Evolutionary conservation across 2,113 vertebrate species (phyloP).

Genomic region (Sinocyclocheilus grahami): DNA sequence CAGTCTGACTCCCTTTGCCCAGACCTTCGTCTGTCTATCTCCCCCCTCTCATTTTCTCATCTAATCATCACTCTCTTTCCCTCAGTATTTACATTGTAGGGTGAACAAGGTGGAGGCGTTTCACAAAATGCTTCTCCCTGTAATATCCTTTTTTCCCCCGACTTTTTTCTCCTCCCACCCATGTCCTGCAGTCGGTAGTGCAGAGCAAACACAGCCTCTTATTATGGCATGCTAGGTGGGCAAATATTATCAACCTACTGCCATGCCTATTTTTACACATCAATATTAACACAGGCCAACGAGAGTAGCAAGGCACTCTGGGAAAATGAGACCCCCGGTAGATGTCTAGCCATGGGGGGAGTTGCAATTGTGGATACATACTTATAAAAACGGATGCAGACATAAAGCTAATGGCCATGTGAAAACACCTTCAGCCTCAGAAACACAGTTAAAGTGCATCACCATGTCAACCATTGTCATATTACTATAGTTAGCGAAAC

Average conservation of each 20-base stretch:
- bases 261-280: slow-evolving; percentile 78
- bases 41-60: slow-evolving; percentile 44
- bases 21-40: neutral
- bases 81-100: slow-evolving; percentile 74
- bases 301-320: slow-evolving; percentile 42
- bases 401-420: neutral
- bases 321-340: slow-evolving; percentile 36
- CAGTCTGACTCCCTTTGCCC: neutral
- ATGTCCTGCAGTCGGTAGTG: slow-evolving; percentile 61
- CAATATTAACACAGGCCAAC: slow-evolving; percentile 51
- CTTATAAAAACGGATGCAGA: neutral
- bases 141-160: slow-evolving; percentile 71
- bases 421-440: neutral
- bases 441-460: slow-evolving; percentile 15
- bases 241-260: slow-evolving; percentile 75
- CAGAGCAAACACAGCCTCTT: slow-evolving; percentile 70
- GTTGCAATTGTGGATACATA: slow-evolving; percentile 5
- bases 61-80: slow-evolving; percentile 66
- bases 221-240: slow-evolving; percentile 72
- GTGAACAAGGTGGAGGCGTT: slow-evolving; percentile 61
- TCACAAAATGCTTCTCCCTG: slow-evolving; percentile 72
- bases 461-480: neutral
- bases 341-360: slow-evolving; percentile 31
- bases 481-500: neutral
- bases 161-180: slow-evolving; percentile 64